A percentile compares a stretch with the other conserved stretches of the same genome.
Conservation (phyloP, 2,113 vertebrate genomes). For the Micronycteris hirsuta region DNA sequence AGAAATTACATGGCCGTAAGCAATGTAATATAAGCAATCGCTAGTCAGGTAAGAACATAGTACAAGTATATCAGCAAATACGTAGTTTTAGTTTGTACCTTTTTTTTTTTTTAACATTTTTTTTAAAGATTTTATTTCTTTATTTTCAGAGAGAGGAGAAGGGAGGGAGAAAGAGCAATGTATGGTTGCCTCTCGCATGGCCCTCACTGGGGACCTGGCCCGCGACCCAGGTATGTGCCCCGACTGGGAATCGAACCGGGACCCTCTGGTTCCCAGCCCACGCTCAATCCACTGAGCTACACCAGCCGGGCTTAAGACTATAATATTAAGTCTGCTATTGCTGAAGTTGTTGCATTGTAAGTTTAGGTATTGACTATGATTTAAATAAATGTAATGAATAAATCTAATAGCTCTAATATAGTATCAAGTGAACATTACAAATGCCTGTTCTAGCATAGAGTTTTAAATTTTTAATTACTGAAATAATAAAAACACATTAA, state of each 20-base stretch:
- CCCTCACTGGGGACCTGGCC: no score
- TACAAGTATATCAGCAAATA: background rate
- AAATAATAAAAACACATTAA: background rate
- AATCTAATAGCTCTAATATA: background rate
- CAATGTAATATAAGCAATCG: background rate
- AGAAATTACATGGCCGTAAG: background rate
- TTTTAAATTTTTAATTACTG: background rate
- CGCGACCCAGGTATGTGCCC: no score
- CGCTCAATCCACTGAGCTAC: no score
- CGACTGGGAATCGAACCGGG: no score
- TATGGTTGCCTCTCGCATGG: no score
- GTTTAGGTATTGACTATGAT: background rate
- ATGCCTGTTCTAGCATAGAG: background rate
- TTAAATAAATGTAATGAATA: background rate
- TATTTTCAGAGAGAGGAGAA: no score
- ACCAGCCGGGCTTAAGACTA: no score
- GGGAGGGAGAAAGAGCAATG: no score
- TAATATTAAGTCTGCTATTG: background rate
- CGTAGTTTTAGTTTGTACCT: background rate
- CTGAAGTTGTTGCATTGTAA: background rate
- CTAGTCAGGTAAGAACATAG: background rate
- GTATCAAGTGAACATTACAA: background rate
- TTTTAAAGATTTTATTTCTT: no score
- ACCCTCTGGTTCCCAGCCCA: no score
- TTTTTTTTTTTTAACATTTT: no score